Evolutionary conservation across 53 echinoderm and acorn worm species (phyloP), one percentile per base, ranked within the genome.

Genomic region (Paracentrotus lividus): DNA sequence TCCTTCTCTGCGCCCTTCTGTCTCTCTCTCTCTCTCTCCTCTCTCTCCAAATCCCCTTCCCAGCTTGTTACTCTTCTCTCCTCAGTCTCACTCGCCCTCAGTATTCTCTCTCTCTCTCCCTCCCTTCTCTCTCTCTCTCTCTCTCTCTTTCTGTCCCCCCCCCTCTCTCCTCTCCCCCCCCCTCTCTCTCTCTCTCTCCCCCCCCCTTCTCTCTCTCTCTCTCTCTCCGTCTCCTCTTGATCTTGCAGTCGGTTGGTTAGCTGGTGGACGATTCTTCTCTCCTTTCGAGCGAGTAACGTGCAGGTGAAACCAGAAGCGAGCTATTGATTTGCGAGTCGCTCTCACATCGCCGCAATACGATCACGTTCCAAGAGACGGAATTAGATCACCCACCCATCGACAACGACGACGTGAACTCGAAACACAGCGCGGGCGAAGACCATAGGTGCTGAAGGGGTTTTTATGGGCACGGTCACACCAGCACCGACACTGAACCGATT

Each of bases 331-430:
- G 85, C 85, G 85, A 85, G 85, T 85, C 52, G 47, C 85, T 49
- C 85, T 85, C 85, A 51, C 49, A 85, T 85, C 85, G 85, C 85
- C 85, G 85, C 85, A 85, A 29, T 49, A 85, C 85, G 85, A 85
- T 85, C 85, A 85, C 85, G 85, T 85, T 85, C 85, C 85, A 51
- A 47, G 85, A 27, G 54, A 85, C 51, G 85, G 85, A 85, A 85
- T 85, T 85, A 85, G 85, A 85, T 85, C 85, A 51, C 47, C 85
- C 51, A n/a, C 34, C 78, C 5, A 67, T 26, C n/a, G n/a, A n/a
- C n/a, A 42, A 43, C 78, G 78, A 23, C 40, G 78, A 42, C 78
- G 38, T 29, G 13, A 43, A 42, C 64, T 44, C 78, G 78, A 77
- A 77, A 77, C 72, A 77, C 21, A 42, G 78, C n/a, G 68, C 78